Evolutionary conservation across 2,113 vertebrate genomes (phyloP).

Genomic region (Muntiacus reevesi): DNA sequence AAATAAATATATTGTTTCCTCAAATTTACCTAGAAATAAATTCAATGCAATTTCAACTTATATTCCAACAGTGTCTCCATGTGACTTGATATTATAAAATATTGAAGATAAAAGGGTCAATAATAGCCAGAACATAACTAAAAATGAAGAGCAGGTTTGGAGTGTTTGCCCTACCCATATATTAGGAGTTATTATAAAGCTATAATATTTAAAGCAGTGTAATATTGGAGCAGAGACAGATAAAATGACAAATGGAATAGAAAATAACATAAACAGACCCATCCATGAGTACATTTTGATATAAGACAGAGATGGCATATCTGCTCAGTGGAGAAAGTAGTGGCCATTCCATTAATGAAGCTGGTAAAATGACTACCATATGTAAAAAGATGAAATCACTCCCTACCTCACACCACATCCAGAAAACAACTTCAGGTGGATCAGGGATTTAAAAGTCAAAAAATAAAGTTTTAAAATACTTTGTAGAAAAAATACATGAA

Average conservation of each 20-base stretch:
- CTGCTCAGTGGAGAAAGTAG: background rate
- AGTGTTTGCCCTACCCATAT: background rate
- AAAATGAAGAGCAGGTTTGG: background rate
- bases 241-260: background rate
- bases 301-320: background rate
- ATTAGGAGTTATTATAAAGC: background rate
- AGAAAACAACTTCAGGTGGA: background rate
- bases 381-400: background rate
- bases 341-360: background rate
- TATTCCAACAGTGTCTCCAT: background rate
- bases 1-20: background rate
- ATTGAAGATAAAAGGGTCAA: background rate
- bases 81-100: background rate
- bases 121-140: background rate
- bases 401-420: background rate
- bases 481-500: background rate
- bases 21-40: constrained; percentile 15
- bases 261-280: background rate
- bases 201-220: background rate
- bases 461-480: background rate
- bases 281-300: background rate
- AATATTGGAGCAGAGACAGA: background rate
- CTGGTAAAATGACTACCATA: background rate
- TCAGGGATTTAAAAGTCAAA: constrained; percentile 18
- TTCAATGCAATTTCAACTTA: background rate